Evolutionary conservation across 2,888 invertebrate genomes (phyloP).

Genomic region (Coelopa pilipes): DNA sequence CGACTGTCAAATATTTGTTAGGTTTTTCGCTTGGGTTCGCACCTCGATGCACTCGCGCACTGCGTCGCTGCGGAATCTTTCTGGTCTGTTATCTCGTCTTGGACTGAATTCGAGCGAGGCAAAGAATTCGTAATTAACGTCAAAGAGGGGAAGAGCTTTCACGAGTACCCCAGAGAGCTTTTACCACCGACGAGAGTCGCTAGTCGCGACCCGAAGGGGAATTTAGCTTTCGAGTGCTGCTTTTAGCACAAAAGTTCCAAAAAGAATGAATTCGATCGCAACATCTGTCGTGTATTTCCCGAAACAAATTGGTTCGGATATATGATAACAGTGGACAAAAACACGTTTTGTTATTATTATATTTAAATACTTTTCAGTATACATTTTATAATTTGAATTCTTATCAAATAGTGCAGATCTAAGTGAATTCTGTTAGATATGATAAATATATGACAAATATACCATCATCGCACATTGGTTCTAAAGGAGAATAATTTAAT

Average conservation of each 20-base stretch:
- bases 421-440: too few species aligned
- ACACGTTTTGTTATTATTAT: too few species aligned
- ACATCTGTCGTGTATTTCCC: slow-evolving; percentile 28
- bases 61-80: slow-evolving; percentile 49
- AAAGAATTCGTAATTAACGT: slow-evolving; percentile 56
- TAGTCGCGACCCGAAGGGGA: slow-evolving; percentile 27
- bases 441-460: too few species aligned
- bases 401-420: too few species aligned
- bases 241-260: neutral
- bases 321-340: too few species aligned
- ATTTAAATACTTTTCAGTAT: too few species aligned
- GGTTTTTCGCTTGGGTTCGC: slow-evolving; percentile 10
- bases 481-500: too few species aligned
- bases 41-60: slow-evolving; percentile 42
- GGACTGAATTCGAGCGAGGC: slow-evolving; percentile 59
- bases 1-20: slow-evolving; percentile 8
- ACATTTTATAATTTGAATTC: too few species aligned
- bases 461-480: too few species aligned
- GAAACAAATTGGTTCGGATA: too few species aligned
- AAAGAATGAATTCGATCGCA: neutral
- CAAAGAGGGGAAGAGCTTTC: slow-evolving; percentile 37
- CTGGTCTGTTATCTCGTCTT: slow-evolving; percentile 63
- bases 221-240: slow-evolving; percentile 31
- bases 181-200: slow-evolving; percentile 33
- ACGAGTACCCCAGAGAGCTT: slow-evolving; percentile 17